Conservation (phyloP, 2,113 vertebrate species). For the Nycticryphes semicollaris region DNA sequence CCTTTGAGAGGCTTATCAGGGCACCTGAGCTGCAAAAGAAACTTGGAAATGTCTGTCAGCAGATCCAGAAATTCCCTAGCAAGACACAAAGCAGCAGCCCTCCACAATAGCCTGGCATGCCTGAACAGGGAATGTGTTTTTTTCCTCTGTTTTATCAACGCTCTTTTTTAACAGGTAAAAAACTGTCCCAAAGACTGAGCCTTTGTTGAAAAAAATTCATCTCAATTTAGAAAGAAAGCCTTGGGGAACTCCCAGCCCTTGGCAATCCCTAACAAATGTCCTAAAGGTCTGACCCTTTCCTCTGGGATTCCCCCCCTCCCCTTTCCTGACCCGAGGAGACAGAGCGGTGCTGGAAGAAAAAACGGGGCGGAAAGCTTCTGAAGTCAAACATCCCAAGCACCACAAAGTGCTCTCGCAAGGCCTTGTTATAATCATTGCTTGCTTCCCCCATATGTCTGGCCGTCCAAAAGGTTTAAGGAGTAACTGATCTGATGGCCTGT, state of each 20-base stretch:
- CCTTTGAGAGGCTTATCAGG: not conserved
- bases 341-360: not conserved
- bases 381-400: conserved; percentile 38
- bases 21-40: not conserved
- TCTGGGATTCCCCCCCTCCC: not conserved
- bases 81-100: not conserved
- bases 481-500: conserved; percentile 69
- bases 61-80: not conserved
- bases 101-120: not conserved
- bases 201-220: not conserved
- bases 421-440: conserved; percentile 48
- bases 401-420: not conserved
- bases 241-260: not conserved
- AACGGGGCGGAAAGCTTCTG: conserved; percentile 4
- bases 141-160: not conserved
- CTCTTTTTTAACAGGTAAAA: not conserved
- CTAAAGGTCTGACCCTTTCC: not conserved
- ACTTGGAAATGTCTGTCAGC: not conserved
- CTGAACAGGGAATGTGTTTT: not conserved
- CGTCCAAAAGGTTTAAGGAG: conserved; percentile 62
- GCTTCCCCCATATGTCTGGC: conserved; percentile 60
- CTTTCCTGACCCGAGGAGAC: not conserved
- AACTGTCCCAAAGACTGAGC: not conserved
- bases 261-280: not conserved
- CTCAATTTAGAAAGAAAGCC: not conserved